phyloP scores from a whole-genome alignment of 2,113 vertebrate genomes.

The Bos javanicus region DNA sequence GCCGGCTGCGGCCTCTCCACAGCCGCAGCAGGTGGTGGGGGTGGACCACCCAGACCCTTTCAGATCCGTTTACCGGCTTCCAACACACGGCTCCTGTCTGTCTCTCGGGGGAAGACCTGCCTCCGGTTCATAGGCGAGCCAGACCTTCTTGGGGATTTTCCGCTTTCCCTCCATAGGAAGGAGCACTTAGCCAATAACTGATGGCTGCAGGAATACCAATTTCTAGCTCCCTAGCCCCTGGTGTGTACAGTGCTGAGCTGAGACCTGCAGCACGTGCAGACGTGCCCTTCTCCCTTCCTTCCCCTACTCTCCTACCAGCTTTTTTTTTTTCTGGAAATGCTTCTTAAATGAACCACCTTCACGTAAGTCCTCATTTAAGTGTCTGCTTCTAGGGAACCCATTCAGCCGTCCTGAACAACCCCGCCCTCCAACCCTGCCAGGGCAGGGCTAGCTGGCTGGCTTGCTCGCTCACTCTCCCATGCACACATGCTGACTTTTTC shows the following conservation, averaged over 20 bases:
- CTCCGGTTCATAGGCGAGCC: neutral
- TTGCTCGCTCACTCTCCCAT: neutral
- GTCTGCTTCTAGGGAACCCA: neutral
- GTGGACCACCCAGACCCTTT: neutral
- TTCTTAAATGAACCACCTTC: neutral
- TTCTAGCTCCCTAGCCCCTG: neutral
- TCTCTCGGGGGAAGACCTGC: neutral
- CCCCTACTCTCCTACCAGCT: neutral
- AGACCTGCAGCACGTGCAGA: neutral
- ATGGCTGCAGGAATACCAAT: neutral
- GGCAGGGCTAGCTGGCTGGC: neutral
- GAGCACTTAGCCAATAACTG: neutral
- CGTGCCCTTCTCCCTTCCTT: neutral
- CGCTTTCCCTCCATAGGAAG: neutral
- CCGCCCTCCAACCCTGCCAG: fast-evolving
- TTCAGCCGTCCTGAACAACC: neutral
- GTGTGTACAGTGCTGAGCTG: neutral
- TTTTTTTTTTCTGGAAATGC: neutral
- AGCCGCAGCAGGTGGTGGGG: neutral
- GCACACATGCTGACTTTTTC: neutral
- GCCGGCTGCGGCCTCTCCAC: neutral
- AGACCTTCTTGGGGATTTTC: neutral
- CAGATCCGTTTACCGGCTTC: neutral
- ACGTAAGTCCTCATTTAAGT: neutral
- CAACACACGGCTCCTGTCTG: neutral